A percentile compares a stretch with the other conserved stretches of the same genome.
Evolutionary conservation across 1,140 invertebrate species (phyloP).

Genomic region (Pogonus chalceus): DNA sequence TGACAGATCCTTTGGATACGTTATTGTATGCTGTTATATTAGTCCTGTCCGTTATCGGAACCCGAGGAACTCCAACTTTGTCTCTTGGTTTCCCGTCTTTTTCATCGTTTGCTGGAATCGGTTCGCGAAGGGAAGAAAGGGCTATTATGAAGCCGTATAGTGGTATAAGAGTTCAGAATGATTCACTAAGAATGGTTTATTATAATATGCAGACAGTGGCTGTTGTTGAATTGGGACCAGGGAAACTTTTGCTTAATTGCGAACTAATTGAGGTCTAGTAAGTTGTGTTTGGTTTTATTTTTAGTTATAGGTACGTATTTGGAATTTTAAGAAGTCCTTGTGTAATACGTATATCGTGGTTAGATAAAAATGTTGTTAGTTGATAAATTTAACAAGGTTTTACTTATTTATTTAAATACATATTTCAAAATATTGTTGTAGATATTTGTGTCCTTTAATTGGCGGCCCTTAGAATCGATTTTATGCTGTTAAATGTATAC

Average conservation of each 20-base stretch:
- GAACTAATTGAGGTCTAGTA: slow-evolving; percentile 77
- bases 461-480: too few relatives aligned
- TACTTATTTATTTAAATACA: too few relatives aligned
- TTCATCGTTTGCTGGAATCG: slow-evolving; percentile 34
- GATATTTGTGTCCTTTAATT: too few relatives aligned
- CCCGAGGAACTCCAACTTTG: slow-evolving; percentile 38
- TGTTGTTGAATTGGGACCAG: slow-evolving; percentile 57
- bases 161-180: slow-evolving; percentile 46
- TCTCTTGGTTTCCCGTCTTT: slow-evolving; percentile 38
- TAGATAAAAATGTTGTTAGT: too few relatives aligned
- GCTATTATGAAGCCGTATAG: slow-evolving; percentile 45
- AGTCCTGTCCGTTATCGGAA: slow-evolving; percentile 21
- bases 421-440: too few relatives aligned
- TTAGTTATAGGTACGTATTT: too few relatives aligned
- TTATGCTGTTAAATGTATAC: too few relatives aligned
- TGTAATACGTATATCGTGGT: too few relatives aligned
- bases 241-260: slow-evolving; percentile 59
- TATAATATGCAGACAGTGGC: slow-evolving; percentile 71
- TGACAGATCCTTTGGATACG: not conserved
- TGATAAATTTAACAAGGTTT: too few relatives aligned
- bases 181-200: slow-evolving; percentile 59
- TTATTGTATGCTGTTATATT: slow-evolving; percentile 18
- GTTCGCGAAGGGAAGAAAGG: slow-evolving; percentile 27
- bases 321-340: too few relatives aligned
- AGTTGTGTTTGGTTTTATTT: too few relatives aligned